phyloP scores from a whole-genome alignment of 1,140 invertebrate genomes.

The Apis dorsata region DNA sequence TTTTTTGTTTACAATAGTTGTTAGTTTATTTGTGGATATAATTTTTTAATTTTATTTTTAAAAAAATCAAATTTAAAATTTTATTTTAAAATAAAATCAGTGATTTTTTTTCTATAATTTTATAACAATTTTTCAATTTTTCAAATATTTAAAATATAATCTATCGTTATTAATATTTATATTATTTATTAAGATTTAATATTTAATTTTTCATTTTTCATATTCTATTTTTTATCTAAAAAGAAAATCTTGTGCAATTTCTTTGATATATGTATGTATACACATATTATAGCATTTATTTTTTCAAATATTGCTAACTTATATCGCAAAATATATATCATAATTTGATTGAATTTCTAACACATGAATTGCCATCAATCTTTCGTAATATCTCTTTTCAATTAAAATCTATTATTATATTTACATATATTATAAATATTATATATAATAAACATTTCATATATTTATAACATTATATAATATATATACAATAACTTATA shows the following conservation, averaged over 20 bases:
- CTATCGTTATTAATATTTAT: too few relatives aligned
- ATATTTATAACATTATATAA: too few relatives aligned
- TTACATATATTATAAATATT: too few relatives aligned
- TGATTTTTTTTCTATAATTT: not conserved
- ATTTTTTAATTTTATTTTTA: not conserved
- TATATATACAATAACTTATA: too few relatives aligned
- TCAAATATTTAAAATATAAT: too few relatives aligned
- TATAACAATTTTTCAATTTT: not conserved
- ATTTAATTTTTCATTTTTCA: not conserved
- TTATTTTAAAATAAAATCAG: not conserved
- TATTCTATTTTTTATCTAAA: not conserved
- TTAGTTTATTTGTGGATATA: not conserved
- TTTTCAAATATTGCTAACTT: not conserved
- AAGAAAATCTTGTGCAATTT: not conserved
- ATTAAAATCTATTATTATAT: not conserved
- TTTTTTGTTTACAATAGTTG: not conserved
- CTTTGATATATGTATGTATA: not conserved
- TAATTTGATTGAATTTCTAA: not conserved
- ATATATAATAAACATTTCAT: too few relatives aligned
- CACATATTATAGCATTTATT: not conserved
- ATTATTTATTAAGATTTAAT: not conserved
- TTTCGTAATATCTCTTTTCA: not conserved
- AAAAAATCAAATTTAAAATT: not conserved
- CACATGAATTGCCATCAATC: not conserved
- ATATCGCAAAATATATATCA: not conserved